Evolutionary conservation across 2,888 invertebrate species (phyloP), one percentile per base, ranked within the genome.

Genomic region (Craniophora ligustri): DNA sequence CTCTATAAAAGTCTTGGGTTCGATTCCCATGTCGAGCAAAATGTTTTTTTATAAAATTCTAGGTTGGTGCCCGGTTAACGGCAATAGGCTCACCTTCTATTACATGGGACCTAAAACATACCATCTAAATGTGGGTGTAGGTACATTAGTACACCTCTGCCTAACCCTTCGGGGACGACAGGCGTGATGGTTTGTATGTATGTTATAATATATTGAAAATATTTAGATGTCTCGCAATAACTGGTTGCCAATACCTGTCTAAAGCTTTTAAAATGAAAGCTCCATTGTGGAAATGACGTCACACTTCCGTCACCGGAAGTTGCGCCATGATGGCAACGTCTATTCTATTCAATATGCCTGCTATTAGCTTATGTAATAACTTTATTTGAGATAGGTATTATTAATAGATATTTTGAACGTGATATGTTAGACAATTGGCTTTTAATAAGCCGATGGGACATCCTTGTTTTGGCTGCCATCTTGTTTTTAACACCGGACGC

Each of bases 251-350:
- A 44, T 36, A 21, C 38, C 34, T 5, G n/a, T 18, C 13, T 10
- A 35, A 11, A 60, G 44, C 53, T 46, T 40, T 44, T 47, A 47
- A 59, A 51, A 19, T 31, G 61, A 57, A 72, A 73, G 54, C 56
- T 41, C 18, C n/a, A 19, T 32, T 26, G 39, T 50, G 47, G 56
- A 58, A 61, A 46, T 78, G 82, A 79, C 65, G 56, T 80, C 76
- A 76, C 49, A 57, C 63, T 70, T 75, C 79, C 73, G 68, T 48
- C 39, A 41, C 53, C 69, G 81, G 83, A 82, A 64, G 73, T 78
- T 76, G 61, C 67, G 68, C 71, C 76, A 78, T 72, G 60, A 65
- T 36, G 57, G 56, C 45, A 59, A 47, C n/a, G n/a, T n/a, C n/a
- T n/a, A n/a, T n/a, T 38, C 51, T 46, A 53, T 51, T 51, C 34